Percentiles rank a stretch among this genome's conserved stretches.
These are phyloP conservation scores for Peromyscus leucopus DNA, from an alignment of 2,113 vertebrate species.

Conservation along the genomic window DNA sequence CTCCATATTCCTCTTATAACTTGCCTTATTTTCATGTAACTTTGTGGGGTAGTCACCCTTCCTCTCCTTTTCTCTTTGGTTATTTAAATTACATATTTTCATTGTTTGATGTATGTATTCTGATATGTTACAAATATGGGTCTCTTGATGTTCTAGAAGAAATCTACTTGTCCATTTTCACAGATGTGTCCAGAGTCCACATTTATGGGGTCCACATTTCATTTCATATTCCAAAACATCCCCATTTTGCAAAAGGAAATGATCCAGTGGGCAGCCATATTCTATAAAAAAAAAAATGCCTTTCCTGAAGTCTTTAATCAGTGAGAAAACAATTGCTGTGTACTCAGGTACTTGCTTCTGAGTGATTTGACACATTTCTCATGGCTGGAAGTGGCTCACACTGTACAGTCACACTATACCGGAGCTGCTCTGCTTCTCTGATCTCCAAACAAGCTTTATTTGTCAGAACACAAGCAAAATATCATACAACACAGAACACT, in stretches of 20 bases:
- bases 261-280: conserved; percentile 92
- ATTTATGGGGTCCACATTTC: conserved; percentile 94
- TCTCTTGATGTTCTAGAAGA: conserved; percentile 94
- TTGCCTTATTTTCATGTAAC: conserved; percentile 85
- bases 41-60: conserved; percentile 87
- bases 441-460: no score
- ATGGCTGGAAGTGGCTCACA: conserved; percentile 91
- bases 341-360: conserved; percentile 91
- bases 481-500: no score
- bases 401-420: conserved; percentile 87
- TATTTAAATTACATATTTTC: conserved; percentile 93
- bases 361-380: conserved; percentile 91
- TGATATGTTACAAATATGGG: conserved; percentile 93
- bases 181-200: conserved; percentile 92
- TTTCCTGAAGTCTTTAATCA: conserved; percentile 93
- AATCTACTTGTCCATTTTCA: conserved; percentile 95
- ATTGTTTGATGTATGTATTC: conserved; percentile 93
- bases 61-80: conserved; percentile 92
- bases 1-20: conserved; percentile 94
- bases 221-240: conserved; percentile 95
- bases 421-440: no score
- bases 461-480: no score
- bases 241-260: conserved; percentile 94
- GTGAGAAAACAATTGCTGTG: conserved; percentile 93
- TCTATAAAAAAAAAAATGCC: conserved; percentile 92